A percentile compares a stretch with the other conserved stretches of the same genome.
Evolutionary conservation across 2,888 invertebrate species (phyloP).

Genomic region (Plebejus melissa): DNA sequence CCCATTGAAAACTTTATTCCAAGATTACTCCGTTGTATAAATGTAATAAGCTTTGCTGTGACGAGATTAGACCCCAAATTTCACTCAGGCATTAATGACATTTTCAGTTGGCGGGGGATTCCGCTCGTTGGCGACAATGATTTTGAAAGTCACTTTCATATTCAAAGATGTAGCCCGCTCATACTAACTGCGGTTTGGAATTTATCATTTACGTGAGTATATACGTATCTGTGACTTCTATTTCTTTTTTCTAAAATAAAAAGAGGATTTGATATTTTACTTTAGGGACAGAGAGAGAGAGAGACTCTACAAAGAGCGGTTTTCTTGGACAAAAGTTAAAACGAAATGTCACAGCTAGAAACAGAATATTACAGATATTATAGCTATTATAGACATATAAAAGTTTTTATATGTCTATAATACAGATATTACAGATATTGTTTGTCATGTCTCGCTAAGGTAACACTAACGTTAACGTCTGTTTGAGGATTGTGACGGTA

Average conservation of each 20-base stretch:
- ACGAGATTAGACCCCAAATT: conserved; percentile 77
- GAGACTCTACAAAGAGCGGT: neutral
- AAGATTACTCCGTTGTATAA: conserved; percentile 78
- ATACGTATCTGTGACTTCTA: no score
- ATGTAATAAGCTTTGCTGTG: conserved; percentile 78
- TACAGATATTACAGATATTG: no score
- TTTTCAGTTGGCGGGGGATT: conserved; percentile 66
- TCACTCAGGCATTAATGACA: conserved; percentile 78
- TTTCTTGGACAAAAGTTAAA: neutral
- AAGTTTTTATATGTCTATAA: no score
- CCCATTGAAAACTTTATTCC: conserved; percentile 78
- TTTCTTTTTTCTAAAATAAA: no score
- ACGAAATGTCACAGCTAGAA: no score
- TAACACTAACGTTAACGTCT: no score
- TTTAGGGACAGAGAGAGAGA: no score
- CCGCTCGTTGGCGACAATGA: conserved; percentile 64
- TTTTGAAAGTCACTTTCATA: conserved; percentile 75
- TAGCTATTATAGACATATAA: no score
- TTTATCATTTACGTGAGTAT: neutral
- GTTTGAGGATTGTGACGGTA: no score
- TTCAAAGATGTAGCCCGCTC: conserved; percentile 14
- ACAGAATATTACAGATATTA: no score
- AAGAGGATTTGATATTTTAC: no score
- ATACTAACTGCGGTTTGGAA: neutral
- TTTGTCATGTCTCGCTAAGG: no score